Evolutionary conservation across 2,113 vertebrate species (phyloP), one percentile per base, ranked within the genome.

Genomic region (Cisticola juncidis): DNA sequence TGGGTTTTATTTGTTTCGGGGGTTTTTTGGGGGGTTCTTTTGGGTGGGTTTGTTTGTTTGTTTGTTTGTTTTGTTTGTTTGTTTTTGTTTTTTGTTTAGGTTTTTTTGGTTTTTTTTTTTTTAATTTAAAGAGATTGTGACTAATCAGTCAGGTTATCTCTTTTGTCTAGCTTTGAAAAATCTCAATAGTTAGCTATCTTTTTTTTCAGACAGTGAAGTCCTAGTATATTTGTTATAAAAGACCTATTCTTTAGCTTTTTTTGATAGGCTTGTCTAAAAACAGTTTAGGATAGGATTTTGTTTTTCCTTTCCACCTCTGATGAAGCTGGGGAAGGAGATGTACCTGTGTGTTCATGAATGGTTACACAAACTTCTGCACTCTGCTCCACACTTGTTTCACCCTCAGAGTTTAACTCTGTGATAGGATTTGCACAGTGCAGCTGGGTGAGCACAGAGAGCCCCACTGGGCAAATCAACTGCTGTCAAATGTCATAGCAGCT

Each of bases 321-420:
- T 69, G 44, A 56, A 79, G 21, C 3, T 2, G 0, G 18, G 7
- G 16, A 36, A 31, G 11, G n/a, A 51, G 26, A 24, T 16, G 8
- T 9, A 3, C 5, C 0, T 31, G 13, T 61, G 26, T 71, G 57
- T 64, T 33, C 26, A 17, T 38, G 31, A n/a, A 12, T 4, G 5
- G 0, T 0, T 87, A 28, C 2, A 1, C 31, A 24, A 14, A 6
- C 16, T 79, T 28, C n/a, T 90, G 53, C 14, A 16, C 3, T 64
- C 22, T 0, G 0, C 48, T 60, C 35, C 26, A 2, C 7, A 11
- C 9, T 70, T 22, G 12, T 53, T 91, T 82, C 18, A 15, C 71
- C 33, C 33, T 82, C 0, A 0, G 23, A 80, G 29, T 28, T 51
- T n/a, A 17, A 14, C 24, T 58, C 20, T 1, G 0, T 82, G 57